These are phyloP conservation scores for Bathynomus jamesi DNA, from an alignment of 1,140 invertebrate genomes.

Conservation along the genomic window DNA sequence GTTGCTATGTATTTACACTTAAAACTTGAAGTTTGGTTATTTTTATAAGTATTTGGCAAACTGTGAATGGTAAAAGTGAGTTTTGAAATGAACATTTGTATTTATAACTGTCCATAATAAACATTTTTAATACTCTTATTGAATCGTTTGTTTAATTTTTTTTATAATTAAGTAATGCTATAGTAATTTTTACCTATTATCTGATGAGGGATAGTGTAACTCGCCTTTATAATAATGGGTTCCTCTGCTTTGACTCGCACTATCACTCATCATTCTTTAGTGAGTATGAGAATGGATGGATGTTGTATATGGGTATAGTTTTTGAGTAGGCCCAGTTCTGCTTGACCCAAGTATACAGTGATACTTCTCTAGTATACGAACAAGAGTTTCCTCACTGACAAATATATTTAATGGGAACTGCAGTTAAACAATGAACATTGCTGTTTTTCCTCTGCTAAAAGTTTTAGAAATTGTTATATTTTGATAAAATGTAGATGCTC, in stretches of 20 bases:
- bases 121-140: neutral
- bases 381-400: slow-evolving; percentile 37
- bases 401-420: slow-evolving; percentile 13
- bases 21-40: too few relatives aligned
- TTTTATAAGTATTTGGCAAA: too few relatives aligned
- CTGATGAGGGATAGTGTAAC: neutral
- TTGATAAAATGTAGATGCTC: neutral
- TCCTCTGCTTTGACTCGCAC: neutral
- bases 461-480: slow-evolving; percentile 2
- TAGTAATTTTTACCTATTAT: neutral
- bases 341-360: slow-evolving; percentile 38
- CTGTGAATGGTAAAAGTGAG: too few relatives aligned
- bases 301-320: neutral
- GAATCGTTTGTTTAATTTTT: neutral
- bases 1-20: too few relatives aligned
- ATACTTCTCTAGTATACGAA: slow-evolving; percentile 38
- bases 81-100: neutral
- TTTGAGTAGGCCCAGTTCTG: neutral
- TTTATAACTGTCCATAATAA: neutral
- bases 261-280: neutral
- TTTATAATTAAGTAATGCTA: neutral
- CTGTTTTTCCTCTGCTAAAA: slow-evolving; percentile 22
- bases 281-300: neutral
- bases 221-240: neutral
- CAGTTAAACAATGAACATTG: neutral